Evolutionary conservation across 2,797 vertebrate genomes (phyloP), one percentile per base, ranked within the genome.

Genomic region (Poeciliopsis gracilis): DNA sequence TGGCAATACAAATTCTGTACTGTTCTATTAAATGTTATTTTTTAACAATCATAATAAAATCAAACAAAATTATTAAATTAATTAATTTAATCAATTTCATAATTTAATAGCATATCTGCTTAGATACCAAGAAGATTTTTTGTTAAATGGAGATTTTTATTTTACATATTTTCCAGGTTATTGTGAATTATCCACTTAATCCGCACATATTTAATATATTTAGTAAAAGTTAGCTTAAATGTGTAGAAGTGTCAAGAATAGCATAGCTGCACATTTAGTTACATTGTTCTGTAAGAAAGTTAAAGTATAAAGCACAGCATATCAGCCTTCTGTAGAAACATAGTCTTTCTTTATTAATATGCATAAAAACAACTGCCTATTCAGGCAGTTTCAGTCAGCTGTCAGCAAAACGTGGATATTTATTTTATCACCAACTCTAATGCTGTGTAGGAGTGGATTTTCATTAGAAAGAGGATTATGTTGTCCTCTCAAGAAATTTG

Each of bases 381-480:
- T 63, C 36, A 43, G 11, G 25, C 45, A 61, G 72, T 81, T 72
- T 71, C 36, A 53, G 57, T 77, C 36, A 69, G n/a, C 45, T 77
- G 55, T 72, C 25, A 57, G 78, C 51, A 80, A 49, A 67, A 67
- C 74, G 11, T 38, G 15, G 59, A 18, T 49, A 28, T 80, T 75
- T 69, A 71, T 84, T 41, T 69, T 18, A 43, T n/a, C 49, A 46
- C 77, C 47, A 70, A 73, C 67, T 41, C 57, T 75, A 45, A 61
- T 20, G 30, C 30, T 53, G 33, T 77, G 47, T 59, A 67, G 53
- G 43, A 41, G 63, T 76, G 46, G 53, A 43, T 75, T 76, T 73
- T 77, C 8, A 69, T 67, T 67, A 72, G 67, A 66, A 72, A 61
- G 45, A 30, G 66, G 46, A 81, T 87, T 77, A 78, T 73, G 20